Conservation (phyloP, 37 sponge, comb jelly and placozoan genomes). For the Spongilla lacustris region DNA sequence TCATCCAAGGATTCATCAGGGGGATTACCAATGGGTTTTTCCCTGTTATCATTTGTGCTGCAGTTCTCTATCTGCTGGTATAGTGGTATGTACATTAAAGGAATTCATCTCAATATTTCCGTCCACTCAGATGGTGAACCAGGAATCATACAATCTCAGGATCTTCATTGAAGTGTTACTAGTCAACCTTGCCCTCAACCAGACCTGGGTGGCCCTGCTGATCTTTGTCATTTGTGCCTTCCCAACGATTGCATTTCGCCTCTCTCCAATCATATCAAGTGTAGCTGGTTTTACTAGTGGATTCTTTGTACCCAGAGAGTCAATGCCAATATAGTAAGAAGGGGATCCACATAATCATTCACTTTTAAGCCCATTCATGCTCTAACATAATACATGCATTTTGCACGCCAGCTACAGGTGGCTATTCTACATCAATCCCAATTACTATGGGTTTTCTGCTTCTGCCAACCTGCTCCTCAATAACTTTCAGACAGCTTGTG, state of each 20-base stretch:
- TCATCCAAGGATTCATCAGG: conserved; percentile 84
- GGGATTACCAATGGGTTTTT: conserved; percentile 54
- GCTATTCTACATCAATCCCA: conserved; percentile 80
- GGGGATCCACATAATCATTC: too few relatives aligned
- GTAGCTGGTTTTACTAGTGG: conserved; percentile 92
- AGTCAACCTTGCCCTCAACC: conserved; percentile 82
- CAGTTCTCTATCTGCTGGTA: conserved; percentile 79
- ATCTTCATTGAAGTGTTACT: conserved; percentile 62
- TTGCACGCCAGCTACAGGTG: conserved; percentile 39
- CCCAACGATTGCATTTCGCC: conserved; percentile 56
- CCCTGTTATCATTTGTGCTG: conserved; percentile 75
- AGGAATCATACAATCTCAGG: conserved; percentile 8
- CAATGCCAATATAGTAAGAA: conserved; percentile 60
- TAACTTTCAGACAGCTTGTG: conserved; percentile 20
- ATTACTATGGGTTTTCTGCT: conserved; percentile 72
- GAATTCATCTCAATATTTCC: neutral
- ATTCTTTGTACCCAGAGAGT: conserved; percentile 78
- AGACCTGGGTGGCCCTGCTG: conserved; percentile 84
- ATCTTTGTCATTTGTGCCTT: conserved; percentile 67
- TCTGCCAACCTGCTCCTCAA: conserved; percentile 20
- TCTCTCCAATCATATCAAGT: conserved; percentile 78
- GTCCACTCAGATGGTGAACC: conserved; percentile 49
- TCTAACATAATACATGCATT: neutral
- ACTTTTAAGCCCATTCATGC: neutral
- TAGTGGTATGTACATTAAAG: conserved; percentile 6